Evolutionary conservation across 2,888 invertebrate genomes (phyloP).

Genomic region (Platypus cylindrus): DNA sequence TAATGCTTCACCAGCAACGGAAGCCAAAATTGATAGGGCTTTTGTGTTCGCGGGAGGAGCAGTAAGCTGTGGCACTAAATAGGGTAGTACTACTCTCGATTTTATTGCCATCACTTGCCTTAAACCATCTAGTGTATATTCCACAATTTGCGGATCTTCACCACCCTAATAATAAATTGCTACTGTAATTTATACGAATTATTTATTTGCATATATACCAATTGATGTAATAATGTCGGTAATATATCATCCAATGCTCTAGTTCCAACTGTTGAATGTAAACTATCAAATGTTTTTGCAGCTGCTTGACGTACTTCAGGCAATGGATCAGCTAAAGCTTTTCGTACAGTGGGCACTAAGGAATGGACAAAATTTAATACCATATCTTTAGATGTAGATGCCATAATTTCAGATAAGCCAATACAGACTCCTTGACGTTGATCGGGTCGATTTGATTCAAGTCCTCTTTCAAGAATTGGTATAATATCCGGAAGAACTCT

Average conservation of each 20-base stretch:
- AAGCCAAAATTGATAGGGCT: conserved; percentile 84
- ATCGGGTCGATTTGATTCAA: conserved; percentile 83
- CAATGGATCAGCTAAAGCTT: conserved; percentile 85
- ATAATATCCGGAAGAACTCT: conserved; percentile 95
- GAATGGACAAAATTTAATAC: conserved; percentile 81
- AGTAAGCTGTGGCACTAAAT: conserved; percentile 89
- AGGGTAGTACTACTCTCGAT: conserved; percentile 88
- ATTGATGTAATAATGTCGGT: conserved; percentile 73
- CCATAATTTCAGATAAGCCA: conserved; percentile 95
- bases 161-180: conserved; percentile 43
- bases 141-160: conserved; percentile 66
- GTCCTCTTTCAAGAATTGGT: conserved; percentile 87
- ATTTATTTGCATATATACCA: conserved; percentile 35
- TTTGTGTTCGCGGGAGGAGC: conserved; percentile 82
- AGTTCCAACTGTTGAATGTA: conserved; percentile 87
- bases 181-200: background rate
- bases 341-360: conserved; percentile 85
- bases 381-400: conserved; percentile 89
- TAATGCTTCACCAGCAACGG: conserved; percentile 88
- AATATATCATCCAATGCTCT: conserved; percentile 94
- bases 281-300: conserved; percentile 90
- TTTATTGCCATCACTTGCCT: conserved; percentile 96
- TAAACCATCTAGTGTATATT: conserved; percentile 88
- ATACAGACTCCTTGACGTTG: conserved; percentile 98
- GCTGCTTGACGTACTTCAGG: conserved; percentile 90